Percentiles rank a stretch among this genome's conserved stretches.
Conservation (phyloP, 2,797 vertebrate genomes). For the Hypotaenidia philippensis region DNA sequence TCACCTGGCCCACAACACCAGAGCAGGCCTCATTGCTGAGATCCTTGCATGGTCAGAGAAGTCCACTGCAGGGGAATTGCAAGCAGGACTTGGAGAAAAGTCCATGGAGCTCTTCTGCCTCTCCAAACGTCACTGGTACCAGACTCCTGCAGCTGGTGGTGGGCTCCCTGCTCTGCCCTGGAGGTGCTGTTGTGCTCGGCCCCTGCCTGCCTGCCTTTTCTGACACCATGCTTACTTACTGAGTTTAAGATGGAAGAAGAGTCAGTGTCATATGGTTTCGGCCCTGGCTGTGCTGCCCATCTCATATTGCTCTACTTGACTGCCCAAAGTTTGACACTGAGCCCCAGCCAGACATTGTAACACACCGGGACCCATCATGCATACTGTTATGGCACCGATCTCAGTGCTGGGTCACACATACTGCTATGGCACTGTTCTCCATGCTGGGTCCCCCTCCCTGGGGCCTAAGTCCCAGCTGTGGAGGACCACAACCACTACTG, state of each 20-base stretch:
- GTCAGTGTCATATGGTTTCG: neutral
- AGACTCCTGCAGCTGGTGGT: neutral
- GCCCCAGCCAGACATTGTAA: neutral
- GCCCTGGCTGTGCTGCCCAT: neutral
- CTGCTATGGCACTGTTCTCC: neutral
- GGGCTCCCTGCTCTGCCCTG: neutral
- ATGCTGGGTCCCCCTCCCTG: neutral
- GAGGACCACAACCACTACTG: neutral
- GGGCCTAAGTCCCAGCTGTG: neutral
- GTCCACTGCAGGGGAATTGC: neutral
- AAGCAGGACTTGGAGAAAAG: neutral
- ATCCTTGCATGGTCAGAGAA: neutral
- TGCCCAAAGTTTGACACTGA: neutral
- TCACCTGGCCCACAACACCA: neutral
- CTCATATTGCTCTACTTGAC: rapidly evolving
- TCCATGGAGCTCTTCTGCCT: neutral
- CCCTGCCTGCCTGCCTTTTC: neutral
- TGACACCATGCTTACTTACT: neutral
- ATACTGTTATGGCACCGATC: no score
- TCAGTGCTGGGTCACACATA: neutral
- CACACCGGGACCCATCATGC: neutral
- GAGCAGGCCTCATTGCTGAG: neutral
- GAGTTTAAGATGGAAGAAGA: neutral
- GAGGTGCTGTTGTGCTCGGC: neutral
- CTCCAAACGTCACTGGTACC: rapidly evolving